Base-by-base conservation (phyloP, 2,888 invertebrate genomes). In the Xanthorhoe spadicearia region DNA sequence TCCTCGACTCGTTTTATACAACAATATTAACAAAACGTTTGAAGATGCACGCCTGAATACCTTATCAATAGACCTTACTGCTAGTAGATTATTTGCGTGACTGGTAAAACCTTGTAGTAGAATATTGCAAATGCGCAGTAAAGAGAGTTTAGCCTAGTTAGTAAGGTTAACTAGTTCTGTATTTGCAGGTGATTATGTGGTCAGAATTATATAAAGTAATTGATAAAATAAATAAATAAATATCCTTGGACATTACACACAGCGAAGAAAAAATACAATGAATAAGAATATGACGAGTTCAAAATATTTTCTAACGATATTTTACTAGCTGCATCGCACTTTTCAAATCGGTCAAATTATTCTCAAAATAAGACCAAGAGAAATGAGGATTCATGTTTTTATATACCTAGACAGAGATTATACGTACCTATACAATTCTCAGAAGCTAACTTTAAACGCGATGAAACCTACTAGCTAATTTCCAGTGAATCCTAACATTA, bases 71-170 rank as follows among this genome's bases (percentile, higher is more conserved):
- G 7, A 48, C 15, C 7, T 17, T 35, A n/a, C 53, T 48, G 32
- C 38, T 6, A n/a, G n/a, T 59, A 57, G 7, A 53, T 15, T 32
- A 32, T 3, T 51, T 51, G 51, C 23, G 23, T 51, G 23, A 32
- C 32, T 53, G 6, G 8, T 35, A 51, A 43, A 50, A 28, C 56
- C 56, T 61, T 50, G 35, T 10, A 15, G 13, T 13, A 43, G 38
- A 43, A 2, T 43, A 43, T 63, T 58, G 63, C 53, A 54, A 58
- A 38, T 54, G 38, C 19, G 49, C 54, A 49, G 15, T 64, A 59
- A 55, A 50, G 9, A 64, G 54, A 55, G 28, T 59, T 49, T 55
- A 59, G 53, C 64, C 64, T 64, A 55, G 54, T 38, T 49, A 51
- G 28, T 55, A 53, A 64, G 55, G 64, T 60, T 32, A 50, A 43